Evolutionary conservation across 1,140 invertebrate genomes (phyloP).

Genomic region (Tetramorium alpestre): DNA sequence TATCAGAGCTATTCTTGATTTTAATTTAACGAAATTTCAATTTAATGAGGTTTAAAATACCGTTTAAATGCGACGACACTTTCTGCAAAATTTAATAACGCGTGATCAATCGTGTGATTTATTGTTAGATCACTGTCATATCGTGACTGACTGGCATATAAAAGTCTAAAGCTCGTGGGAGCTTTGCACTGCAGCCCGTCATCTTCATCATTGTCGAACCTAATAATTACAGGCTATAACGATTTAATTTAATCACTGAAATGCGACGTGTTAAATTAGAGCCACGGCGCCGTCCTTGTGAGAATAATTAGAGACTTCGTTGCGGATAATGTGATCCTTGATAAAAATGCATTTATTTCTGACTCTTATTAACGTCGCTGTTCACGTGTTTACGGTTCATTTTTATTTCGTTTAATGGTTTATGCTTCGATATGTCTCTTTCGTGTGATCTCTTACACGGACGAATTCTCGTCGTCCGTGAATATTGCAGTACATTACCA

Average conservation of each 20-base stretch:
- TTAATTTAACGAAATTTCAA: not conserved
- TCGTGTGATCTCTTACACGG: not conserved
- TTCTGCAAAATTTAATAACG: not conserved
- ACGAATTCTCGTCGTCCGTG: constrained; percentile 8
- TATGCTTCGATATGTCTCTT: not conserved
- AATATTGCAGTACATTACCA: constrained; percentile 26
- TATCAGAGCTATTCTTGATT: not conserved
- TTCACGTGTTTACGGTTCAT: not conserved
- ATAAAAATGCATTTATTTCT: not conserved
- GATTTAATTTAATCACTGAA: not conserved
- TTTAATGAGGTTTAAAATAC: not conserved
- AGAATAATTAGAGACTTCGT: constrained; percentile 4
- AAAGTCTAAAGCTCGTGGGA: not conserved
- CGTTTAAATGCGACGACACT: not conserved
- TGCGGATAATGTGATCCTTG: not conserved
- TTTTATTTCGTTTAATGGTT: constrained; percentile 1
- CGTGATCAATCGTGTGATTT: not conserved
- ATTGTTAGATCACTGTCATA: not conserved
- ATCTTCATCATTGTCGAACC: not conserved
- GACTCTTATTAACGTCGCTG: not conserved
- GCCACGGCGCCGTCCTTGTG: not conserved
- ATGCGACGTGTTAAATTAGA: not conserved
- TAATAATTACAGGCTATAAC: not conserved
- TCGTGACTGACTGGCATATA: not conserved
- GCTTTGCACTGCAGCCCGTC: not conserved